phyloP scores from a whole-genome alignment of 2,113 vertebrate genomes.

The Prietella phreatophila region DNA sequence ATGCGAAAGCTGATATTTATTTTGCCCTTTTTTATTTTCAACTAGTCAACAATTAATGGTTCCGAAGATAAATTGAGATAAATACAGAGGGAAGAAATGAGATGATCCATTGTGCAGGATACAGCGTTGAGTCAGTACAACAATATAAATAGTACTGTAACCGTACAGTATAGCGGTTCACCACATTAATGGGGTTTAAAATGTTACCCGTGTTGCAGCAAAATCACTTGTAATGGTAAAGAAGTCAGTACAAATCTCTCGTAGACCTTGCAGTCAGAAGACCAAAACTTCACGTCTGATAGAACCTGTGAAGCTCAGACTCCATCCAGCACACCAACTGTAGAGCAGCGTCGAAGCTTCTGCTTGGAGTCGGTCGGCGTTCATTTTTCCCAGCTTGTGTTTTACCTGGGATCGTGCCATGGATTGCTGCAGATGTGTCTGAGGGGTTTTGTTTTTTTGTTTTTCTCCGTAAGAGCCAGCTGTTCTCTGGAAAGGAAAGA shows the following conservation, averaged over 20 bases:
- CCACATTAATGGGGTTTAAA: neutral
- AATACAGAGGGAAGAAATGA: neutral
- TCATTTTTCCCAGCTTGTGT: slow-evolving; percentile 41
- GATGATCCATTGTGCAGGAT: neutral
- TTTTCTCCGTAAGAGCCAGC: slow-evolving; percentile 52
- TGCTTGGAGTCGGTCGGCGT: slow-evolving; percentile 31
- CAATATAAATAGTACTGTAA: neutral
- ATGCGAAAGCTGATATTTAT: too few species aligned
- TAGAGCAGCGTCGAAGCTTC: slow-evolving; percentile 31
- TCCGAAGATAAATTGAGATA: neutral
- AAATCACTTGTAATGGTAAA: neutral
- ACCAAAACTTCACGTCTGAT: neutral
- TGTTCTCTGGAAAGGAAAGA: slow-evolving; percentile 43
- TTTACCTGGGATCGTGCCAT: slow-evolving; percentile 36
- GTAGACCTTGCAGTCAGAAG: neutral
- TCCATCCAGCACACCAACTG: slow-evolving; percentile 37
- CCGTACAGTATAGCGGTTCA: neutral
- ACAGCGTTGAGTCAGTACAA: neutral
- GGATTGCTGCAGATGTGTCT: slow-evolving; percentile 45
- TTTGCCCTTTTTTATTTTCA: neutral
- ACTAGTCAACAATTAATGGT: neutral
- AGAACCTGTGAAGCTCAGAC: slow-evolving; percentile 18
- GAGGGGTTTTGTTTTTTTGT: slow-evolving; percentile 19
- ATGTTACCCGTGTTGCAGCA: neutral
- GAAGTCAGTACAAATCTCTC: neutral